Base-by-base conservation (phyloP, 2,797 vertebrate species). In the Pteropus rufus region DNA sequence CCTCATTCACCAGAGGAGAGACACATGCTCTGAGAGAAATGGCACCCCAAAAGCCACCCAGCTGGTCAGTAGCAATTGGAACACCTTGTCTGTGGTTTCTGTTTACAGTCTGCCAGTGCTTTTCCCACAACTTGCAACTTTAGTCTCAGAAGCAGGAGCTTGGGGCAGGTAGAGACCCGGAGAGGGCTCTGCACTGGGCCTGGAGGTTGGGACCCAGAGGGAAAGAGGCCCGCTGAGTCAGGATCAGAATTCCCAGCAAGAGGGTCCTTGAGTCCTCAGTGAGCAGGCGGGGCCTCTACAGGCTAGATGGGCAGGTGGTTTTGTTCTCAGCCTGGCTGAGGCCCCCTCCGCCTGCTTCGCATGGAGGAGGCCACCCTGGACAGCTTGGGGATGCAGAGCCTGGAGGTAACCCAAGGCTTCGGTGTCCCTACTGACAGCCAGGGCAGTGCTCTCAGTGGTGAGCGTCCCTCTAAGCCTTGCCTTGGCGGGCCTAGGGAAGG, bases 401-500 rank as follows among this genome's bases (percentile, higher is more conserved):
- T 65, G n/a, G 70, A 81, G 70, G 92, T 94, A 93, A 94, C 84
- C 83, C 79, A 95, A 91, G 75, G 94, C 91, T 91, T 96, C 95
- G 65, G 0, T 60, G 89, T 93, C 77, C 26, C 89, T 87, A 16
- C 65, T 94, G 81, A 94, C 34, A 89, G 84, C 86, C 14, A 26
- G 73, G 39, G 83, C 1, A 0, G 75, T 89, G 84, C 52, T 87
- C 75, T 83, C 39, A 36, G 72, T 18, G 72, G 92, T 56, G 87
- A 31, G 9, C 64, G 58, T 90, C 64, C 52, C 93, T 80, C 81
- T 85, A 49, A 64, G 60, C 69, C 62, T 94, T 80, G 56, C n/a
- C 69, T 76, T 76, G 69, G 75, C 1, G 2, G 29, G 46, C 65
- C 18, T 49, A 16, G 60, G 69, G 83, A 87, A 97, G 80, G 52